phyloP scores from a whole-genome alignment of 2,113 vertebrate species.

The Acanthisitta chloris region DNA sequence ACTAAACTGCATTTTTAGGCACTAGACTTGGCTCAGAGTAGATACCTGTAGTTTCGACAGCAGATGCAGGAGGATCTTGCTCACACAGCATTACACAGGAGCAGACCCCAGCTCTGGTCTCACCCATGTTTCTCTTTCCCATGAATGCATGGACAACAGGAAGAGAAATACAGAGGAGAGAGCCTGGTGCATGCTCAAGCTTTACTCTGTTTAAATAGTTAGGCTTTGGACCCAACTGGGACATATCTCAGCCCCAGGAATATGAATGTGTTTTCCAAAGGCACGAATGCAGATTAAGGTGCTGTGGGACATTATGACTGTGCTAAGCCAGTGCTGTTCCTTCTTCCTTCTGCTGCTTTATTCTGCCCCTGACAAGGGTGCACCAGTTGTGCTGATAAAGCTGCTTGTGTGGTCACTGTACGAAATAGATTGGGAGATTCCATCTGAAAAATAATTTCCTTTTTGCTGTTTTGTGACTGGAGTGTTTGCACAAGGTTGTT shows the following conservation, averaged over 20 bases:
- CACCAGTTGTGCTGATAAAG: background rate
- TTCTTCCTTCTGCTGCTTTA: background rate
- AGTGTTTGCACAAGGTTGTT: background rate
- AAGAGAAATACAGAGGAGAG: background rate
- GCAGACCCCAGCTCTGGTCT: background rate
- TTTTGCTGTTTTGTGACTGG: background rate
- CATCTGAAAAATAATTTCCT: background rate
- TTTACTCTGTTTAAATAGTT: background rate
- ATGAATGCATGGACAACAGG: background rate
- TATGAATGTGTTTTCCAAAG: background rate
- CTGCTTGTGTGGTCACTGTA: background rate
- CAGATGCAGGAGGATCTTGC: background rate
- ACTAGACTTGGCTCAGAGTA: background rate
- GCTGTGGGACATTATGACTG: background rate
- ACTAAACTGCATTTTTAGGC: background rate
- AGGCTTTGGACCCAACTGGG: background rate
- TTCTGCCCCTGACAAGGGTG: background rate
- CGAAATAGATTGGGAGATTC: background rate
- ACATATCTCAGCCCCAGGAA: background rate
- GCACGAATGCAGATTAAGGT: background rate
- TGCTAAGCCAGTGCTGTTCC: background rate
- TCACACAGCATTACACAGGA: accelerated
- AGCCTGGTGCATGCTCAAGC: background rate
- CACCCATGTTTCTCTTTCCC: background rate
- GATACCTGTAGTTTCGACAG: background rate